Evolutionary conservation across 2,113 vertebrate species (phyloP).

Genomic region (Opisthocomus hoazin): DNA sequence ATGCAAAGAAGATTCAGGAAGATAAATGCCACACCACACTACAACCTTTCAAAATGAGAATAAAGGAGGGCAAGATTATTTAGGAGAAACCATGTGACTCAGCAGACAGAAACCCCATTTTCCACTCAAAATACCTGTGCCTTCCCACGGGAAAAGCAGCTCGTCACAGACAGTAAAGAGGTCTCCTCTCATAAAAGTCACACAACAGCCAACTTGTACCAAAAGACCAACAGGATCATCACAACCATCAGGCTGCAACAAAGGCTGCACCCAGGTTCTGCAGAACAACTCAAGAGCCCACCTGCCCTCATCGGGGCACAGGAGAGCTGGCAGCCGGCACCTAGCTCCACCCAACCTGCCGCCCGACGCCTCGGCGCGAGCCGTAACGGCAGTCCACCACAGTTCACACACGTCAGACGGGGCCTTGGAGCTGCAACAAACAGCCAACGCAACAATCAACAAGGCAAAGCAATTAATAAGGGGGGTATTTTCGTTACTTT

Average conservation of each 20-base stretch:
- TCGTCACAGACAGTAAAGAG: not conserved
- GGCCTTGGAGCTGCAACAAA: not conserved
- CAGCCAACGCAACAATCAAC: not conserved
- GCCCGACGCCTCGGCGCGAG: not conserved
- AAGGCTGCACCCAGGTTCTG: not conserved
- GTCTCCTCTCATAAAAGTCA: not conserved
- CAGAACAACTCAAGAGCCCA: not conserved
- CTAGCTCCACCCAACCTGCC: not conserved
- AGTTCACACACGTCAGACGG: not conserved
- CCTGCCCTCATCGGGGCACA: accelerated
- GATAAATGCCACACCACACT: not conserved
- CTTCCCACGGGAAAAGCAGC: not conserved
- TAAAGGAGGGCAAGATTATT: not conserved
- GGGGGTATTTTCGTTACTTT: not conserved
- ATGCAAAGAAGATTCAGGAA: not conserved
- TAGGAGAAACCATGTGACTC: not conserved
- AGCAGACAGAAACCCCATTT: not conserved
- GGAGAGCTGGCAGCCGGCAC: not conserved
- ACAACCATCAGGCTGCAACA: not conserved
- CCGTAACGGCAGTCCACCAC: not conserved
- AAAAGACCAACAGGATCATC: not conserved
- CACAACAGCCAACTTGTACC: not conserved
- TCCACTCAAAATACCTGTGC: not conserved
- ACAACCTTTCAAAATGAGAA: not conserved
- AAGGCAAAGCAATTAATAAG: not conserved